Base-by-base conservation (phyloP, 1,140 invertebrate species). In the Cheumatopsyche charites region DNA sequence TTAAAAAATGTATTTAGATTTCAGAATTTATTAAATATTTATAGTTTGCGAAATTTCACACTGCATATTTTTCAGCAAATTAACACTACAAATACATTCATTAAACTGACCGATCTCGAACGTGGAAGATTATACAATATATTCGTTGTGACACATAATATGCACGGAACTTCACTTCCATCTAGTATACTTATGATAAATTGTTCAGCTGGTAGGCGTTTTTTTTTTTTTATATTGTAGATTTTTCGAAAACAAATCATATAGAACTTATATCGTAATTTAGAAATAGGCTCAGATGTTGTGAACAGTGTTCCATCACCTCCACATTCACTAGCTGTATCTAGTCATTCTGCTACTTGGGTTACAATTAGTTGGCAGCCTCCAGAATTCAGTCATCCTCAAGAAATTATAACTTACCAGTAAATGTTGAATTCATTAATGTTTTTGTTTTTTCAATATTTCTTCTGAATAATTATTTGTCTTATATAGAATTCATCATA, bases 301-400 rank as follows among this genome's bases (percentile, higher is more conserved):
- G 58, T 71, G 17, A 71, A 65, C 23, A 90, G 87, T 11, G 89
- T 91, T 1, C 88, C 92, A 3, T 92, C 92, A 0, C 89, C 91
- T 0, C 92, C 92, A 0, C 91, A 93, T 78, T 90, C 90, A 0
- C 80, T 94, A 19, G 86, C 90, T 1, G 88, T 94, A 13, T 88
- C 88, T 0, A 87, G 86, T 63, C 91, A 90, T 74, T 91, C 90
- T 61, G 91, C 91, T 25, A 91, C 90, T 12, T 92, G 88, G 85
- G 87, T 94, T 67, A 90, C 90, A 12, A 86, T 94, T 36, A 86
- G 86, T 29, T 94, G 92, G 92, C 90, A 93, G 78, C 91, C 92
- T 12, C 92, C 92, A 0, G 88, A 91, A 79, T 90, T 91, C 79
- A 90, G 90, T 47, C 88, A 91, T 79, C 90, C 91, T 0, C 87